Base-by-base conservation (phyloP, 30 jellyfish, hydroid and myxozoan species). In the Catostylus mosaicus region DNA sequence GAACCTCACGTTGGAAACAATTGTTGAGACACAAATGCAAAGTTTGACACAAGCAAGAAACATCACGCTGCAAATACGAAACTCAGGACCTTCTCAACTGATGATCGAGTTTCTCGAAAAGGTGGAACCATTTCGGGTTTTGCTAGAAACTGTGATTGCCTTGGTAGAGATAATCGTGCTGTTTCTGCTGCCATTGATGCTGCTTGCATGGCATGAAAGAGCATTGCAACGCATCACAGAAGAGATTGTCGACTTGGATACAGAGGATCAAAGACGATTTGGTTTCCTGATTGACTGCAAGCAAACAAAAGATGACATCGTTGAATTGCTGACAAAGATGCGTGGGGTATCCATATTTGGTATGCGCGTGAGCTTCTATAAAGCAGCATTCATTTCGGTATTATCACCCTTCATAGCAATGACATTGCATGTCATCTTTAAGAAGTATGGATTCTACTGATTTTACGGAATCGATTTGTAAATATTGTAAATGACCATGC, bases 191-290 rank as follows among this genome's bases (percentile, higher is more conserved):
- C 92, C 92, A 3, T 30, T 82, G 67, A 20, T 60, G 80, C 46
- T 82, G 65, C 92, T 82, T 12, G 84, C 92, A 18, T 82, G 92
- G 92, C 92, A 82, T 32, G 73, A 82, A 0, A 69, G 92, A 69
- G 92, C 92, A 52, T 0, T 82, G 16, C 74, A 9, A 5, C 78
- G 92, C 24, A 69, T 82, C 18, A 72, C 85, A 31, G 92, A 82
- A 16, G 92, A 82, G 48, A 23, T 82, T 0, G 20, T 12, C 20
- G 92, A 82, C 73, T 38, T 82, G 57, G 92, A 82, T 57, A 75
- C n/a, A 5, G 92, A 82, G 60, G 92, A 82, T 8, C 92, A 82
- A 69, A 23, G 85, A n/a, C 37, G 86, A 36, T 14, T 16, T 18
- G 38, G 67, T 30, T 45, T 82, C 80, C 70, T 82, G 80, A 56